Percentiles rank a stretch among this genome's conserved stretches.
phyloP scores from a whole-genome alignment of 2,113 vertebrate genomes.

The Eclectus roratus region DNA sequence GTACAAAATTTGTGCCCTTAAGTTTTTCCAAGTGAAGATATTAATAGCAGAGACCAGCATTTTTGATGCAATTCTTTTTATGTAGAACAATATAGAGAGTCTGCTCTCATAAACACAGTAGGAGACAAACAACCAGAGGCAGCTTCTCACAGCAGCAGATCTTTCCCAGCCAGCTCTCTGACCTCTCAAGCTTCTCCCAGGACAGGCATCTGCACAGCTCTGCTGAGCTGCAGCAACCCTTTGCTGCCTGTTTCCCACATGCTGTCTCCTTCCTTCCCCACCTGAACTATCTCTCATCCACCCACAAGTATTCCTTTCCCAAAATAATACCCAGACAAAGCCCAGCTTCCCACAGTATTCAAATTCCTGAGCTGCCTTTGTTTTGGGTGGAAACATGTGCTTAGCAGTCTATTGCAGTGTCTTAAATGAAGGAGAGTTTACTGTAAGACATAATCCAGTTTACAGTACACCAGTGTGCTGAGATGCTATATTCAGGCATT shows the following conservation, averaged over 20 bases:
- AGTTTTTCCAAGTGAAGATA: slow-evolving; percentile 8
- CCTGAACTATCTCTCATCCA: slow-evolving; percentile 5
- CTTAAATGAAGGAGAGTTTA: neutral
- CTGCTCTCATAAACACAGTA: slow-evolving; percentile 27
- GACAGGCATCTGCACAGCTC: neutral
- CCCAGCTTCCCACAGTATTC: neutral
- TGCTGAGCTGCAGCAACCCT: neutral
- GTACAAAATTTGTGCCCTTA: neutral
- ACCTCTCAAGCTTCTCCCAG: neutral
- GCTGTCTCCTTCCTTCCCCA: slow-evolving; percentile 2
- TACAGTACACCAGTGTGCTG: neutral
- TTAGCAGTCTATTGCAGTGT: neutral
- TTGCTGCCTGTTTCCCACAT: neutral
- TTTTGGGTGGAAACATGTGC: neutral
- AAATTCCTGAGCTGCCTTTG: slow-evolving; percentile 29
- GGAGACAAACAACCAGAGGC: slow-evolving; percentile 2
- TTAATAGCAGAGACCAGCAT: slow-evolving; percentile 27
- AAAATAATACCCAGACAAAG: slow-evolving; percentile 46
- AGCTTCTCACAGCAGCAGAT: neutral
- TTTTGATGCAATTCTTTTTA: slow-evolving; percentile 29
- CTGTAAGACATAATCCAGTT: neutral
- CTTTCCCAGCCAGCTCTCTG: neutral
- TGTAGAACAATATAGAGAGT: slow-evolving; percentile 27
- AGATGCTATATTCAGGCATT: neutral
- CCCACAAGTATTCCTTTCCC: neutral